Evolutionary conservation across 2,888 invertebrate species (phyloP), one percentile per base, ranked within the genome.

Genomic region (Spodoptera exigua): DNA sequence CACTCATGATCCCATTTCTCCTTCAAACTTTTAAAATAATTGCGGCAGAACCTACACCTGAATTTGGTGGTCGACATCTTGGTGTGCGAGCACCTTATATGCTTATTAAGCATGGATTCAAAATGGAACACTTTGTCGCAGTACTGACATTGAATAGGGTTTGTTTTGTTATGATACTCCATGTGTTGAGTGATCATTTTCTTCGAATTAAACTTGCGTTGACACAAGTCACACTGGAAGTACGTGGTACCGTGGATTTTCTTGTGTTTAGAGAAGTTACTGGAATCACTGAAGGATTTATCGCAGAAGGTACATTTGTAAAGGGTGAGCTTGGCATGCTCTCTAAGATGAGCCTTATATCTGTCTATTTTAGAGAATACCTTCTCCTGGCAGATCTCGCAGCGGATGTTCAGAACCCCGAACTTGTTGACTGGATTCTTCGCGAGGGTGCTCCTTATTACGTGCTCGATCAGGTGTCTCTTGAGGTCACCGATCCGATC

Each of bases 1-100:
- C 94, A 94, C 48, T 94, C 93, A 56, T 94, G 94, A 27, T 94
- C 94, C 94, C 94, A 94, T 46, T 93, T 94, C 18, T 89, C 88
- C 53, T 89, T 93, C 39, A 94, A 76, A 51, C 87, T 85, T 21
- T 78, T 82, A 36, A 89, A 91, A 14, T 83, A 82, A 0, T 80
- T 70, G 0, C 80, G 69, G 58, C 94, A 94, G 46, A 93, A 89
- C 21, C 83, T 82, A 61, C 94, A 94, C 1, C 84, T 76, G 45
- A 86, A 89, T 37, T 83, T 87, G 11, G 74, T 79, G 0, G 67
- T 59, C 0, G 74, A 35, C 4, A 86, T 82, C 13, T 83, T 86
- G 0, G 74, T 83, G 56, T 94, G 94, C 0, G 85, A 81, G 36
- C 83, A 82, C 61, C 88, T 90, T 0, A 93, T 72, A 48, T 94